Conservation (phyloP, 2,888 invertebrate species). For the Noctua comes region DNA sequence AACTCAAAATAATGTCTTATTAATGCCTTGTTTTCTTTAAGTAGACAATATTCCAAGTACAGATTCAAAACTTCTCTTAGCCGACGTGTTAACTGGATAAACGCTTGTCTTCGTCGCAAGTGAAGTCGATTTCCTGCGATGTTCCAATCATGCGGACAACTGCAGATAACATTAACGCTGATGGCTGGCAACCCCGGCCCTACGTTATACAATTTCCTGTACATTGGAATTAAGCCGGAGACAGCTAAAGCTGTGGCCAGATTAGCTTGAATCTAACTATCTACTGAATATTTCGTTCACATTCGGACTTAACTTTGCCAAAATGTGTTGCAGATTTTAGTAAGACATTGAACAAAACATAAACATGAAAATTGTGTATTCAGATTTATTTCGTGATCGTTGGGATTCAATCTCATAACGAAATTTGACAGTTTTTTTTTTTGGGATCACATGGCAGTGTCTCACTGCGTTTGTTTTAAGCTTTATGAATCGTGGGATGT, state of each 20-base stretch:
- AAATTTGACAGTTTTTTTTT: background rate
- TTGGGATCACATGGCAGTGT: background rate
- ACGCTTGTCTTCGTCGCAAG: constrained; percentile 24
- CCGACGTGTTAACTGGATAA: constrained; percentile 28
- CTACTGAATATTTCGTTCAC: background rate
- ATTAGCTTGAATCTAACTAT: background rate
- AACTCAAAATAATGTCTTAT: background rate
- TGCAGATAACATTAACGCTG: constrained; percentile 30
- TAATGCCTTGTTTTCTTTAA: background rate
- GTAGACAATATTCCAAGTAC: background rate
- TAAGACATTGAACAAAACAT: background rate
- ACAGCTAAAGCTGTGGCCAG: constrained; percentile 36
- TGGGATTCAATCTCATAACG: background rate
- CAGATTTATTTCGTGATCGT: background rate
- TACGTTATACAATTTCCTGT: constrained; percentile 53
- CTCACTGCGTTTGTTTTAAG: background rate
- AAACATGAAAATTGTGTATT: background rate
- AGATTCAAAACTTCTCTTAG: constrained; percentile 1
- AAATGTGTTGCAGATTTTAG: background rate
- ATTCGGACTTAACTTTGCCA: background rate
- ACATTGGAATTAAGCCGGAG: constrained; percentile 29
- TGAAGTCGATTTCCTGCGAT: constrained; percentile 48
- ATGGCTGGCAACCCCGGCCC: constrained; percentile 22
- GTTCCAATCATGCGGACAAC: constrained; percentile 42
- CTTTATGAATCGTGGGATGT: background rate